Evolutionary conservation across 2,113 vertebrate species (phyloP), one percentile per base, ranked within the genome.

Genomic region (Lipophrys pholis): DNA sequence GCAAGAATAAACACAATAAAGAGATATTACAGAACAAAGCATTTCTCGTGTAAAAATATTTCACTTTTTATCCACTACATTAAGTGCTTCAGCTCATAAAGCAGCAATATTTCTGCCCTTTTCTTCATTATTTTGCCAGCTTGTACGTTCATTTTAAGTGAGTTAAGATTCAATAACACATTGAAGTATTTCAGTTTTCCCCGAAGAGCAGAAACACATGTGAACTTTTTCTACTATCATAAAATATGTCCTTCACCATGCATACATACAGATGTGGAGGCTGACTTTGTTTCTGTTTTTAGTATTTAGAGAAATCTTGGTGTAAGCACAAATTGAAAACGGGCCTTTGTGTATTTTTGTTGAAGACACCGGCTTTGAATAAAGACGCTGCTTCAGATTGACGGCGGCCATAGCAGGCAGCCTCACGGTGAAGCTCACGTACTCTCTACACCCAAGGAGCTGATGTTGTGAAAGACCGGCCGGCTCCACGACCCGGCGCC

Each of bases 401-500:
- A 30, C 21, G 21, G 21, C 21, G 21, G 21, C 21, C 21, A 30
- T 30, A 4, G 21, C 21, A 30, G 21, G 21, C 21, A 30, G 21
- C 21, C 2, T 30, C 21, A 30, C 4, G 21, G 21, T 30, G 21
- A 30, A 30, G 2, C 48, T 67, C 17, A 78, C 82, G 5, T 76
- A 90, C 88, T 81, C 2, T 81, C 56, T 0, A 38, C 5, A 11
- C 21, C 11, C 0, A 65, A 56, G 3, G 53, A 56, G 81, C 74
- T 91, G 60, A 94, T 94, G 69, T 96, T 96, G 90, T 98, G 95
- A 80, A 91, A 90, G 64, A 95, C 94, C 50, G 94, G 94, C 62
- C 95, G 95, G 91, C 96, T 98, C 98, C 98, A 99, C 51, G 86
- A 39, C 64, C 96, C 96, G 11, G 87, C 92, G 14, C 70, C 71